phyloP scores from a whole-genome alignment of 1,140 invertebrate genomes.

The Neoseiulus cucumeris region DNA sequence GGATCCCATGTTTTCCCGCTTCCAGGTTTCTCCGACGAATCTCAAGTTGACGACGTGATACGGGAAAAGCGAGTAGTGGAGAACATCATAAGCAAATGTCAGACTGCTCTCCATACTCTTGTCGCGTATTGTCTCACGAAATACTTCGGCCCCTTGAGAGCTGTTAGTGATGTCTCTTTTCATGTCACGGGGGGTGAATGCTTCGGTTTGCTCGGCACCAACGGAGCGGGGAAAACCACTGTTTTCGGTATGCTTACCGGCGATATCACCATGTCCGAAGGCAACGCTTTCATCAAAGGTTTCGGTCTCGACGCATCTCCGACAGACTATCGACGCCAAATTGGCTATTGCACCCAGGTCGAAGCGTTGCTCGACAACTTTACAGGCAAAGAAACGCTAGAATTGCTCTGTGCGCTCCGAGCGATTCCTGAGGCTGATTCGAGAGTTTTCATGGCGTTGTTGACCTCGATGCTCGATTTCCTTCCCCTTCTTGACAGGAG shows the following conservation, averaged over 20 bases:
- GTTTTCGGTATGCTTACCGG: constrained; percentile 26
- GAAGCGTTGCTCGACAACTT: constrained; percentile 59
- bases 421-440: constrained; percentile 32
- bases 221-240: too few relatives aligned
- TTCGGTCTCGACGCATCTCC: constrained; percentile 44
- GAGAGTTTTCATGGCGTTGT: constrained; percentile 20
- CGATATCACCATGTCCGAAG: constrained; percentile 24
- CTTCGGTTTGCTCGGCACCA: constrained; percentile 33
- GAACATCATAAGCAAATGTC: background rate
- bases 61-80: too few relatives aligned
- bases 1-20: too few relatives aligned
- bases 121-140: background rate
- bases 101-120: background rate
- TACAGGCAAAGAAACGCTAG: constrained; percentile 53
- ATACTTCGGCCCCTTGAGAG: constrained; percentile 15
- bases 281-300: constrained; percentile 20
- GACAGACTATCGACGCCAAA: constrained; percentile 21
- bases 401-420: constrained; percentile 48
- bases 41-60: too few relatives aligned
- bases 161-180: constrained; percentile 19
- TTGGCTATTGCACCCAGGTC: constrained; percentile 39
- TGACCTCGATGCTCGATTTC: constrained; percentile 21
- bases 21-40: too few relatives aligned
- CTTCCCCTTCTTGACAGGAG: constrained; percentile 18
- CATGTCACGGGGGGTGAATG: constrained; percentile 27